Conservation (phyloP, 1,140 invertebrate genomes). For the Cepaea nemoralis region DNA sequence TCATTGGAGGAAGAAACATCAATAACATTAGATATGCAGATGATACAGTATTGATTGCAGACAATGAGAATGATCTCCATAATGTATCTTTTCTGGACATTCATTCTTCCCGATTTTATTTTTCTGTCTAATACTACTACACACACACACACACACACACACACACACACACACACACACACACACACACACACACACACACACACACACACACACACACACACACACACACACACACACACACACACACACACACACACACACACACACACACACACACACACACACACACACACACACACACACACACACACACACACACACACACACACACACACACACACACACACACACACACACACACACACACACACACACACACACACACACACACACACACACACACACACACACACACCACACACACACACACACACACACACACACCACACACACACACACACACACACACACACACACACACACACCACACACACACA, state of each 20-base stretch:
- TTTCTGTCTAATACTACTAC: too few species aligned
- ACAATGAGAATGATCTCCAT: too few species aligned
- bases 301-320: slow-evolving; percentile 23
- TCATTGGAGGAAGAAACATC: too few species aligned
- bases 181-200: too few species aligned
- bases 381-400: slow-evolving; percentile 32
- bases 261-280: not conserved
- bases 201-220: too few species aligned
- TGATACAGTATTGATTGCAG: too few species aligned
- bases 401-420: slow-evolving; percentile 31
- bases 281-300: slow-evolving; percentile 18
- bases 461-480: slow-evolving; percentile 4
- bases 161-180: too few species aligned
- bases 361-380: slow-evolving; percentile 29
- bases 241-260: not conserved
- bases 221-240: not conserved
- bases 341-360: not conserved
- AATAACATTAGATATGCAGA: too few species aligned
- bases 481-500: not conserved
- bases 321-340: slow-evolving; percentile 22
- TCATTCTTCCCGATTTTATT: too few species aligned
- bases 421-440: slow-evolving; percentile 4
- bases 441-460: not conserved
- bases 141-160: too few species aligned
- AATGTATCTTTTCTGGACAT: too few species aligned